Evolutionary conservation across 1,140 invertebrate genomes (phyloP).

Genomic region (Muscidifurax raptorellus): DNA sequence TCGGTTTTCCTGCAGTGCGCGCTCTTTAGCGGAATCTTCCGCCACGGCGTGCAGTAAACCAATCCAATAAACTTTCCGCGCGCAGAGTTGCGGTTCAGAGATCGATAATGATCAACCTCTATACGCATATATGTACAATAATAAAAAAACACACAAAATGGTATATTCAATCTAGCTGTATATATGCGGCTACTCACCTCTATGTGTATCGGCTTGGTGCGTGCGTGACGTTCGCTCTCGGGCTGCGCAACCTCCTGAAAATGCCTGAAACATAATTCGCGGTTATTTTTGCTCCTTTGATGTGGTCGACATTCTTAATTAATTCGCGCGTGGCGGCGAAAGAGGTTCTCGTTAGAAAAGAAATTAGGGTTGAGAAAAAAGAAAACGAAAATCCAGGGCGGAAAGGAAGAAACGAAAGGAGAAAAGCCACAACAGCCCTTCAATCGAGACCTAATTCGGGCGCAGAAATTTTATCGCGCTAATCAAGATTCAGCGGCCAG

Average conservation of each 20-base stretch:
- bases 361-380: not conserved
- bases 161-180: not conserved
- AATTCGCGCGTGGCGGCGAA: not conserved
- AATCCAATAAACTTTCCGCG: conserved; percentile 41
- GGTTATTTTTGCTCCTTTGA: not conserved
- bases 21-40: conserved; percentile 36
- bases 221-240: no score
- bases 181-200: no score
- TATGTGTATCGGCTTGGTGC: no score
- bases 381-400: no score
- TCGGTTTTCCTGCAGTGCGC: conserved; percentile 10
- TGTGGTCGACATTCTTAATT: not conserved
- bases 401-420: not conserved
- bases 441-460: not conserved
- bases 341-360: not conserved
- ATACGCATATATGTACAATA: no score
- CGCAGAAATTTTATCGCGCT: not conserved
- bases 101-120: conserved; percentile 34
- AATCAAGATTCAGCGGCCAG: conserved; percentile 19
- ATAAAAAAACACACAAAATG: no score
- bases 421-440: not conserved
- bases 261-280: not conserved
- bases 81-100: conserved; percentile 13
- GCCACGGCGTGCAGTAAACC: conserved; percentile 13
- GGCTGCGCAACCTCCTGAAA: not conserved